Conservation (phyloP, 2,797 vertebrate genomes). For the Graptemys geographica region DNA sequence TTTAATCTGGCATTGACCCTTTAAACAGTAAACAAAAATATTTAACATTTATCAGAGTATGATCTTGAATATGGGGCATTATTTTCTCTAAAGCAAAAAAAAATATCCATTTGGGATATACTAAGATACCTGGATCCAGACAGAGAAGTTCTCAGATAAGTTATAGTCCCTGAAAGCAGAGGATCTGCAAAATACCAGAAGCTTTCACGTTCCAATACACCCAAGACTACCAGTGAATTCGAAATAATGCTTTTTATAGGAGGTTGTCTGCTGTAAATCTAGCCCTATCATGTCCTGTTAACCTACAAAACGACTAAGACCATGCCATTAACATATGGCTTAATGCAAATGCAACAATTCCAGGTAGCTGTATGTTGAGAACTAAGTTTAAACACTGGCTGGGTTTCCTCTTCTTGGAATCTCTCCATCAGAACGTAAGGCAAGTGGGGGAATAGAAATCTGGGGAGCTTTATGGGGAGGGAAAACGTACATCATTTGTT, state of each 20-base stretch:
- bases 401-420: conserved; percentile 25
- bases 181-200: not conserved
- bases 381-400: not conserved
- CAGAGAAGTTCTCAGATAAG: not conserved
- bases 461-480: not conserved
- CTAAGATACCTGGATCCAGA: not conserved
- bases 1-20: not conserved
- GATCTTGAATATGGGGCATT: not conserved
- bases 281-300: conserved; percentile 28
- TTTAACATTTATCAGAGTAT: not conserved
- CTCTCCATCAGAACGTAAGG: not conserved
- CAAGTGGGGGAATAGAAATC: not conserved
- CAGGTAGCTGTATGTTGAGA: conserved; percentile 6
- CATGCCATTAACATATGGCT: conserved; percentile 43
- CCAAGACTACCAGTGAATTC: conserved; percentile 50
- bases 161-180: not conserved
- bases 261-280: conserved; percentile 49
- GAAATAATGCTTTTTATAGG: conserved; percentile 50
- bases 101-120: not conserved
- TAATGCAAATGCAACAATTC: conserved; percentile 52
- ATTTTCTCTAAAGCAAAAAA: not conserved
- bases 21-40: not conserved
- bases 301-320: conserved; percentile 15
- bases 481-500: not conserved
- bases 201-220: not conserved